Conservation (phyloP, 2,797 vertebrate genomes). For the Chanos chanos region DNA sequence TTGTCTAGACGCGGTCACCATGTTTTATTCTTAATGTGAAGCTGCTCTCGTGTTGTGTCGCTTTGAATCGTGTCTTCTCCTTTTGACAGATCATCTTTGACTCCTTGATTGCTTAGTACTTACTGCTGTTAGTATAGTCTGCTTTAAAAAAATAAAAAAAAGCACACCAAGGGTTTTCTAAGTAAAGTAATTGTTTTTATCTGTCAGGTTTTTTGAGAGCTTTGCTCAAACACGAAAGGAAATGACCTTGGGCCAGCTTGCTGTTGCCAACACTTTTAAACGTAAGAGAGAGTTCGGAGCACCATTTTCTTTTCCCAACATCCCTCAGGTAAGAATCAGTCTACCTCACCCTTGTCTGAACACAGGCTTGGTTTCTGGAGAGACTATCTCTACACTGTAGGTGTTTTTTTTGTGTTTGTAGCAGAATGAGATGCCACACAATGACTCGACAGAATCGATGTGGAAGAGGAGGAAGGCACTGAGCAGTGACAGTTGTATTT, state of each 20-base stretch:
- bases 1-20: too few relatives aligned
- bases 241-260: slow-evolving; percentile 16
- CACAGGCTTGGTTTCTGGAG: background rate
- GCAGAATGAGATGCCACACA: slow-evolving; percentile 19
- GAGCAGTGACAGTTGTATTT: slow-evolving; percentile 18
- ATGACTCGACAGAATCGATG: slow-evolving; percentile 11
- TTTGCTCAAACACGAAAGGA: slow-evolving; percentile 3
- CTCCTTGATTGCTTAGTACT: too few relatives aligned
- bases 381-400: too few relatives aligned
- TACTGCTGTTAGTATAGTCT: too few relatives aligned
- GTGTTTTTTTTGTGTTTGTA: background rate
- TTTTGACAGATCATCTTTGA: too few relatives aligned
- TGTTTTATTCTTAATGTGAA: too few relatives aligned
- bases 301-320: slow-evolving; percentile 34
- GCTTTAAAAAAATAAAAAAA: too few relatives aligned
- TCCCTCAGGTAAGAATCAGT: slow-evolving; percentile 21
- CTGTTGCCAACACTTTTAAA: slow-evolving; percentile 25
- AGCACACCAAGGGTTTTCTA: background rate
- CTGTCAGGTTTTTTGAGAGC: slow-evolving; percentile 28
- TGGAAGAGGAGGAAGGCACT: slow-evolving; percentile 38
- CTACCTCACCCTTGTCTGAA: background rate
- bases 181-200: background rate
- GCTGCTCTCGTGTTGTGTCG: too few relatives aligned
- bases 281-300: slow-evolving; percentile 33
- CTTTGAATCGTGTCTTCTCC: too few relatives aligned